phyloP scores from a whole-genome alignment of 2,888 invertebrate genomes.

The Oscheius sp. region DNA sequence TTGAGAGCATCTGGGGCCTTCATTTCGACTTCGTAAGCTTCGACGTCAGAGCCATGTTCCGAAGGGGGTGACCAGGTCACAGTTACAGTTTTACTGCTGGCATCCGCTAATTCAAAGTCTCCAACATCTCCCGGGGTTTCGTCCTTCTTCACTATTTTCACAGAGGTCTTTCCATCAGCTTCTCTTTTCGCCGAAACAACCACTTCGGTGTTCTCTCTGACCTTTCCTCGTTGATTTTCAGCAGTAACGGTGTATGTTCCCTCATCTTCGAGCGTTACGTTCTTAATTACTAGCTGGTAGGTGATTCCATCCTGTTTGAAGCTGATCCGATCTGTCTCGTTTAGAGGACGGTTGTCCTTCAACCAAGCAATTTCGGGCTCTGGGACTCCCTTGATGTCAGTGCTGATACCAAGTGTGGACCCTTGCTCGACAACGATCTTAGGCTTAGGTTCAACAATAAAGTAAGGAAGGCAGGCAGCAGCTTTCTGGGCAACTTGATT shows the following conservation, averaged over 20 bases:
- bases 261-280: constrained; percentile 91
- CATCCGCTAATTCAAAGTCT: constrained; percentile 37
- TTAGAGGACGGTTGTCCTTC: constrained; percentile 67
- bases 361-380: constrained; percentile 69
- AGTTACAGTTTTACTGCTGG: constrained; percentile 43
- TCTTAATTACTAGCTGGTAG: constrained; percentile 92
- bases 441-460: constrained; percentile 55
- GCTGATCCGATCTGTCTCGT: constrained; percentile 46
- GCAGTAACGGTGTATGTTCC: constrained; percentile 90
- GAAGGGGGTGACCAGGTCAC: constrained; percentile 44
- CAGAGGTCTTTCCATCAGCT: constrained; percentile 42
- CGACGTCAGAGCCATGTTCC: constrained; percentile 40
- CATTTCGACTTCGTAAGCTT: constrained; percentile 53
- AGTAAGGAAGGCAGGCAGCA: constrained; percentile 50
- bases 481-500: constrained; percentile 31
- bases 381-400: constrained; percentile 67
- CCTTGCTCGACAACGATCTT: constrained; percentile 63
- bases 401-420: constrained; percentile 47
- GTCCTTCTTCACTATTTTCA: constrained; percentile 40
- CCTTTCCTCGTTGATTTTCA: constrained; percentile 60
- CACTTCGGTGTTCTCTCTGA: constrained; percentile 52
- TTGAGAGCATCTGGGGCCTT: constrained; percentile 55
- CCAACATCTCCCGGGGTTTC: constrained; percentile 41
- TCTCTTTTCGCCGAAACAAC: constrained; percentile 43
- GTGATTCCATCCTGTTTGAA: constrained; percentile 80